phyloP scores from a whole-genome alignment of 1,140 invertebrate genomes.

The Penaeus vannamei region DNA sequence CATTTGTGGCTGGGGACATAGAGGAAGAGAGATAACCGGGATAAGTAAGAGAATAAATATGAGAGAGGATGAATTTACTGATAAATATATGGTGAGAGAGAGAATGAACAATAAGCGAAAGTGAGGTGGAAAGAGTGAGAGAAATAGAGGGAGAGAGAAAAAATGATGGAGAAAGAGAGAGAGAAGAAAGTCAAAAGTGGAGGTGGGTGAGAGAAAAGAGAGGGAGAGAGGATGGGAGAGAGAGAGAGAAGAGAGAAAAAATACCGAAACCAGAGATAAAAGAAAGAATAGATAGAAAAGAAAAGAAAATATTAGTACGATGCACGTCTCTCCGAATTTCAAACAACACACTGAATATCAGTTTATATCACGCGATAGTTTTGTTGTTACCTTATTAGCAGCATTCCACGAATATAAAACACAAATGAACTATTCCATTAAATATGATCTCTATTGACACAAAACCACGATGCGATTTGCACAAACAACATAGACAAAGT shows the following conservation, averaged over 20 bases:
- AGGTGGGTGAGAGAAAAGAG: too few relatives aligned
- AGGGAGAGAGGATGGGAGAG: background rate
- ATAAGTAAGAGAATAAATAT: background rate
- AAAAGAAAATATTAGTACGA: background rate
- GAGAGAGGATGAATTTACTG: background rate
- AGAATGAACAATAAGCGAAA: background rate
- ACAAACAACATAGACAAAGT: too few relatives aligned
- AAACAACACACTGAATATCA: background rate
- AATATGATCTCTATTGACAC: too few relatives aligned
- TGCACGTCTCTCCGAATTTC: background rate
- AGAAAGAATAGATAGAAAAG: background rate
- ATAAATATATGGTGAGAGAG: background rate
- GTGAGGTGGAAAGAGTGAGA: too few relatives aligned
- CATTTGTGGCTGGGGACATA: background rate
- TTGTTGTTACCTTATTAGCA: too few relatives aligned
- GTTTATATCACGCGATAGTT: too few relatives aligned
- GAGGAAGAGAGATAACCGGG: too few relatives aligned
- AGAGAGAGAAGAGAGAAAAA: background rate
- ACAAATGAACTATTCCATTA: too few relatives aligned
- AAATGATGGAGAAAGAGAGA: background rate
- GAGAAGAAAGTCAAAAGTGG: too few relatives aligned
- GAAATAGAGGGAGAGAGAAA: background rate
- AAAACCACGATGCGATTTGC: too few relatives aligned
- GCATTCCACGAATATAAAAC: too few relatives aligned
- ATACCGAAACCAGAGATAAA: background rate